A percentile compares a stretch with the other conserved stretches of the same genome.
phyloP scores from a whole-genome alignment of 2,797 vertebrate species.

The Allobates femoralis region DNA sequence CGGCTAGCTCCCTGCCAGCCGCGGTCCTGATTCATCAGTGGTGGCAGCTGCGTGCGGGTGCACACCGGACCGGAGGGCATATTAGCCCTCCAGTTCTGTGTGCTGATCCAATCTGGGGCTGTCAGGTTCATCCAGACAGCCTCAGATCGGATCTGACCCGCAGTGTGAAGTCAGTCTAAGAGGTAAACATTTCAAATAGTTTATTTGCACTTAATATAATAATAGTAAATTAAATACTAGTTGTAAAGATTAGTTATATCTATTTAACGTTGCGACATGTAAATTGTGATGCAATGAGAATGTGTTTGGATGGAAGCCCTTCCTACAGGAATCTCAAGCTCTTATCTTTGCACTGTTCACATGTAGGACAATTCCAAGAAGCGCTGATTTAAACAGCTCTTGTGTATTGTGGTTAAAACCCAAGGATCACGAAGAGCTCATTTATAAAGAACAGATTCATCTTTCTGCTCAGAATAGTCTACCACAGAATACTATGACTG shows the following conservation, averaged over 20 bases:
- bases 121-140: no score
- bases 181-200: no score
- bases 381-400: conserved; percentile 25
- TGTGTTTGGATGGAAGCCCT: background rate
- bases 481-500: conserved; percentile 24
- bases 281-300: background rate
- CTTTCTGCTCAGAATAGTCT: background rate
- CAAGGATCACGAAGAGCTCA: conserved; percentile 38
- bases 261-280: background rate
- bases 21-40: no score
- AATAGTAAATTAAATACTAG: background rate
- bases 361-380: conserved; percentile 13
- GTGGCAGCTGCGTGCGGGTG: no score
- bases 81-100: no score
- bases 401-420: conserved; percentile 46
- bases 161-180: no score
- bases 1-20: no score
- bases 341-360: conserved; percentile 1
- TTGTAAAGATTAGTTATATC: background rate
- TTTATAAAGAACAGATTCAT: conserved; percentile 36
- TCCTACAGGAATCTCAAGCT: background rate
- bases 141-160: no score
- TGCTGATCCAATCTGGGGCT: no score
- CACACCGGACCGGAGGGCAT: no score
- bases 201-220: no score